These are phyloP conservation scores for Furnarius figulus DNA, from an alignment of 2,113 vertebrate genomes.

Conservation along the genomic window DNA sequence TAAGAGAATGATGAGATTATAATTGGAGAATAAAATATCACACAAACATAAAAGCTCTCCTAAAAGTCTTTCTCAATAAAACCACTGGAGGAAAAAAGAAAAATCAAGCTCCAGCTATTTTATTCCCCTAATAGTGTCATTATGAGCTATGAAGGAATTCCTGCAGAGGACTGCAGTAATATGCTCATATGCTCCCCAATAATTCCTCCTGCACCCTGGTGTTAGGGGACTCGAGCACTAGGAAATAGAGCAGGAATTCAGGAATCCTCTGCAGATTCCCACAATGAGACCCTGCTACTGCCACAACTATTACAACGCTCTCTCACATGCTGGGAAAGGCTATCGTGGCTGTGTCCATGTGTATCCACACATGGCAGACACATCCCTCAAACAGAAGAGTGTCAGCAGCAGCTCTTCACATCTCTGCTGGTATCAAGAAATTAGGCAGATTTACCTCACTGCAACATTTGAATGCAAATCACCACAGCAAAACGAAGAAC, in stretches of 20 bases:
- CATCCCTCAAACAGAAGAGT: not conserved
- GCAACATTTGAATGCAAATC: not conserved
- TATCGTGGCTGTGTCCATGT: rapidly evolving
- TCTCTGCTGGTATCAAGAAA: not conserved
- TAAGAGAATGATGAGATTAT: not conserved
- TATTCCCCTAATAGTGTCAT: not conserved
- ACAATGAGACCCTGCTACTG: not conserved
- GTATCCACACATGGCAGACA: not conserved
- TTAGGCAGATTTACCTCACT: not conserved
- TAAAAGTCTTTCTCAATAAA: not conserved
- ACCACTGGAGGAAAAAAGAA: not conserved
- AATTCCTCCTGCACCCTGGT: not conserved
- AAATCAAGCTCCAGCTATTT: not conserved
- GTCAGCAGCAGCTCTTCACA: not conserved
- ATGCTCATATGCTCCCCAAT: not conserved
- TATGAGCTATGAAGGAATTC: not conserved
- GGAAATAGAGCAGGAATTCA: not conserved
- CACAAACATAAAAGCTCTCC: not conserved
- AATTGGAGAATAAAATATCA: not conserved
- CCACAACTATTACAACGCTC: not conserved
- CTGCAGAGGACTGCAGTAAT: not conserved
- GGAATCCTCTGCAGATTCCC: not conserved
- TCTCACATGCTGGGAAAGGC: not conserved
- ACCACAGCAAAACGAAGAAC: not conserved
- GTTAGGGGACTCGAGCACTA: not conserved